phyloP scores from a whole-genome alignment of 2,888 invertebrate species.

The Neria commutata region DNA sequence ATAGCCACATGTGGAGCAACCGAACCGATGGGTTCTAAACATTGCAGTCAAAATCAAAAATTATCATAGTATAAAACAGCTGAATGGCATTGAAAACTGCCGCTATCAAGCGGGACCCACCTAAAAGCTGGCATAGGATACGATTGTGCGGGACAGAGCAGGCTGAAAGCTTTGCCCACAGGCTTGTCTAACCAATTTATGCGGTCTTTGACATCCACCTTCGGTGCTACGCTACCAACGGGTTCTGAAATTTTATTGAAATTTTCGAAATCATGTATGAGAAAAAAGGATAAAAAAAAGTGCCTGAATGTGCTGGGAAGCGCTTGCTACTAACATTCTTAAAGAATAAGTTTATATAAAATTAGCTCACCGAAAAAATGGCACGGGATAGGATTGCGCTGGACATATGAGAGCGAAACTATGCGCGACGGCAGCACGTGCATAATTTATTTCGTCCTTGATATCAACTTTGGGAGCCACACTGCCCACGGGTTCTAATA shows the following conservation, averaged over 20 bases:
- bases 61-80: constrained; percentile 2
- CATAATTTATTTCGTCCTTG: constrained; percentile 68
- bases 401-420: constrained; percentile 74
- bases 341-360: constrained; percentile 16
- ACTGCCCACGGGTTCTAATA: constrained; percentile 63
- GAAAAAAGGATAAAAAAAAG: constrained; percentile 3
- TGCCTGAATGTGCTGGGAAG: constrained; percentile 34
- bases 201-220: constrained; percentile 70
- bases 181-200: constrained; percentile 66
- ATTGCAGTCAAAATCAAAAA: not conserved
- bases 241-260: constrained; percentile 65
- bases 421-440: constrained; percentile 61
- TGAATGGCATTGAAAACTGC: constrained; percentile 33
- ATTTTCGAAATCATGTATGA: not conserved
- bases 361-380: constrained; percentile 35
- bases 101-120: constrained; percentile 35
- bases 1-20: constrained; percentile 69
- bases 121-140: constrained; percentile 71
- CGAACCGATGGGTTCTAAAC: constrained; percentile 60
- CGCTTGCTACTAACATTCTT: not conserved
- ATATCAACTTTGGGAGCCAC: constrained; percentile 72
- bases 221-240: constrained; percentile 72
- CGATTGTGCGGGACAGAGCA: constrained; percentile 79
- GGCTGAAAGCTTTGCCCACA: constrained; percentile 64
- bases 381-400: constrained; percentile 62